Conservation (phyloP, 2,888 invertebrate genomes). For the Oscheius myriophilus region DNA sequence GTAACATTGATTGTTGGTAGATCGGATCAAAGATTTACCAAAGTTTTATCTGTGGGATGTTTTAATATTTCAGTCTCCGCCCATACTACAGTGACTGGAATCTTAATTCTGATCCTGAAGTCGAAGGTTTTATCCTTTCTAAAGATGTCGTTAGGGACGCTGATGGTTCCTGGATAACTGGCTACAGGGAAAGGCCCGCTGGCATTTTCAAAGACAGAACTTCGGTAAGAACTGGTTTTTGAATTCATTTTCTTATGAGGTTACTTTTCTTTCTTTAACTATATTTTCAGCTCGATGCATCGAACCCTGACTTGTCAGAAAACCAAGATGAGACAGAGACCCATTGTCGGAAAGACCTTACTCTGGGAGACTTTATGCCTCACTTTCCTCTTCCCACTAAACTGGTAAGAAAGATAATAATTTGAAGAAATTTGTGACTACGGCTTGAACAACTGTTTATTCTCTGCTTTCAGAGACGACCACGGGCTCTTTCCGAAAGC, state of each 20-base stretch:
- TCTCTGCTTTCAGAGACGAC: no score
- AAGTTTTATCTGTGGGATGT: no score
- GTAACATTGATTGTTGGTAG: not conserved
- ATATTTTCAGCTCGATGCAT: not conserved
- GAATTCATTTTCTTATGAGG: no score
- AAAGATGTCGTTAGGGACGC: not conserved
- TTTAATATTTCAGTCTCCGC: no score
- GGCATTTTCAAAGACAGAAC: not conserved
- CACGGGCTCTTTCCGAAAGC: no score
- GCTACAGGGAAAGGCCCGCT: not conserved
- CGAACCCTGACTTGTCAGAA: not conserved
- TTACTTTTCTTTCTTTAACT: no score
- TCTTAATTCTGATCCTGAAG: not conserved
- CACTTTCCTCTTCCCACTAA: not conserved
- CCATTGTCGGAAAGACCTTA: not conserved
- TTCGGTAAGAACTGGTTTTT: no score
- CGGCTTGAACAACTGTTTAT: no score
- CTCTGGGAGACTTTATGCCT: conserved; percentile 4
- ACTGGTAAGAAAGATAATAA: no score
- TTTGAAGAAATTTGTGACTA: no score
- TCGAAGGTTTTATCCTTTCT: not conserved
- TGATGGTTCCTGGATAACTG: not conserved
- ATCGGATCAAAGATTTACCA: no score
- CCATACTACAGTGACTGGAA: no score
- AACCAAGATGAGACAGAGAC: not conserved